Base-by-base conservation (phyloP, 2,797 vertebrate genomes). In the Nannoperca australis region DNA sequence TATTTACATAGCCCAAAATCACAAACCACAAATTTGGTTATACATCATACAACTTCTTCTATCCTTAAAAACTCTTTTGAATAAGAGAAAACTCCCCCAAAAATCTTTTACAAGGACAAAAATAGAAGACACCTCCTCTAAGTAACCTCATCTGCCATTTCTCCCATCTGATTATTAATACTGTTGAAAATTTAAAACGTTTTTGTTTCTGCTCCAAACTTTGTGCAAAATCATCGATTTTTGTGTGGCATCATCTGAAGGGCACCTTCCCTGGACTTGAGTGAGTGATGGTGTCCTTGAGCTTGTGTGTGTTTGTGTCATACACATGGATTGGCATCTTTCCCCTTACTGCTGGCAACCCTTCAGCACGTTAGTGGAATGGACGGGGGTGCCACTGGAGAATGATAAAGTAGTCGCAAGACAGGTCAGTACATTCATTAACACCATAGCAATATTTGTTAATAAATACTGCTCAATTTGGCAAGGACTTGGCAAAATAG, bases 221-320 rank as follows among this genome's bases (percentile, higher is more conserved):
- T 73, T 73, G 38, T 45, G 32, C 42, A 80, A 62, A 73, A 71
- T 75, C 55, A 76, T 75, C 53, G 72, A 83, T 85, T 88, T 62
- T 63, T 68, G 42, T 75, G 79, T 86, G 71, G 76, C 76, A 71
- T 79, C 76, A 44, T 63, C 63, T 91, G 85, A 94, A 95, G 92
- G 94, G 91, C 94, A 95, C 92, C 92, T 94, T 94, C 70, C 73
- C 61, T 55, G 78, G 76, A 85, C 89, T 83, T 89, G 55, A 85
- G 87, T 96, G 94, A 95, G 89, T 60, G 92, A 95, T 95, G 90
- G 88, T 92, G 95, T 94, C 95, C 95, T 96, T 96, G 92, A 94
- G 91, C 27, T 10, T 76, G 88, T 83, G 88, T 81, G 77, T 89
- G 79, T 87, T 68, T 88, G 90, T 93, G 90, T 90, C 85, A 89